These are phyloP conservation scores for Dendrophyllia cribrosa DNA, from an alignment of 64 coral and sea anemone species.

Conservation along the genomic window DNA sequence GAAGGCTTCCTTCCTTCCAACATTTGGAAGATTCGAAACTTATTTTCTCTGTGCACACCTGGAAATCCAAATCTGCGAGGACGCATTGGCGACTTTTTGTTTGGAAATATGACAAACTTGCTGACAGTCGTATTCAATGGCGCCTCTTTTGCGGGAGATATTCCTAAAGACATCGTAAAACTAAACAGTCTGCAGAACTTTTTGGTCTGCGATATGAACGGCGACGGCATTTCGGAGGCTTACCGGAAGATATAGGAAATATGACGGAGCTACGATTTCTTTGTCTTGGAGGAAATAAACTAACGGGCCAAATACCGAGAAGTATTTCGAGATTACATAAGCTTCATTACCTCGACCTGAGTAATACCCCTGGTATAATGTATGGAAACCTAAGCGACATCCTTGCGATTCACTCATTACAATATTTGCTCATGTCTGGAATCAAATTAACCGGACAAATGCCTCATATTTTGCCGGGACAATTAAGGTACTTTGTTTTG, in stretches of 20 bases:
- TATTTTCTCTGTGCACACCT: background rate
- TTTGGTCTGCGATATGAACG: background rate
- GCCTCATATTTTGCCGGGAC: background rate
- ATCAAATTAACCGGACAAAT: slow-evolving; percentile 28
- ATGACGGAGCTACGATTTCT: background rate
- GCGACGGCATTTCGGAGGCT: too few relatives aligned
- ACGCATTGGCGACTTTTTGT: slow-evolving; percentile 24
- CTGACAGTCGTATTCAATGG: background rate
- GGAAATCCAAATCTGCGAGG: background rate
- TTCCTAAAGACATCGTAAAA: background rate
- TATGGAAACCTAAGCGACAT: background rate
- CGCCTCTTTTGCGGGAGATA: background rate
- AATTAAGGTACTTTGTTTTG: background rate
- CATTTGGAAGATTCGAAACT: slow-evolving; percentile 2
- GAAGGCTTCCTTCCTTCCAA: slow-evolving; percentile 2
- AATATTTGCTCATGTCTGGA: too few relatives aligned
- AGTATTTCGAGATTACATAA: slow-evolving; percentile 24
- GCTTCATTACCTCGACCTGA: background rate
- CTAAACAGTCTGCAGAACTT: background rate
- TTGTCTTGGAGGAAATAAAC: background rate
- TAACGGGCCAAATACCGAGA: slow-evolving; percentile 33
- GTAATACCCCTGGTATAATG: background rate
- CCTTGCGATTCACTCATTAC: too few relatives aligned
- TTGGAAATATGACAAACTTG: slow-evolving; percentile 15
- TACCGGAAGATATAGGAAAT: slow-evolving; percentile 2